A percentile compares a stretch with the other conserved stretches of the same genome.
These are phyloP conservation scores for Bungarus multicinctus DNA, from an alignment of 2,113 vertebrate genomes.

Conservation along the genomic window DNA sequence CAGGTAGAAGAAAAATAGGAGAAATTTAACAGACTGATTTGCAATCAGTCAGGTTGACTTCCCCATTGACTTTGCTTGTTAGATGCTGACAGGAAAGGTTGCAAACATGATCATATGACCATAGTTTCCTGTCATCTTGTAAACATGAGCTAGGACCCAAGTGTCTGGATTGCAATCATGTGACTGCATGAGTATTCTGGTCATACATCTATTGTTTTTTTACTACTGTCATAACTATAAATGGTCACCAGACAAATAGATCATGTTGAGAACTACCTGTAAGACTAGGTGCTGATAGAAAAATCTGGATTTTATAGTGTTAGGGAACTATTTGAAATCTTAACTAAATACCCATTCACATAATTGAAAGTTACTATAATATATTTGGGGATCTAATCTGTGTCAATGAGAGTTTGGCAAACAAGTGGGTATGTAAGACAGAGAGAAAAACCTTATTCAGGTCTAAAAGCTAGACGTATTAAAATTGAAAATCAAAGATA, in stretches of 20 bases:
- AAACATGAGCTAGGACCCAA: background rate
- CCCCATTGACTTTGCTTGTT: background rate
- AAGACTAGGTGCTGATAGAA: background rate
- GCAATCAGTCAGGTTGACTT: background rate
- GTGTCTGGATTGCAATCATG: background rate
- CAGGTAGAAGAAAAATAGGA: background rate
- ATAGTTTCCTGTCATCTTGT: background rate
- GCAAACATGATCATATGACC: background rate
- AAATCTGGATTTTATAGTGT: background rate
- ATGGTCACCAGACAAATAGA: background rate
- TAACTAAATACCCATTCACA: slow-evolving; percentile 3
- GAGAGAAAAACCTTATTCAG: background rate
- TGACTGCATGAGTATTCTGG: background rate
- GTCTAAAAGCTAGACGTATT: background rate
- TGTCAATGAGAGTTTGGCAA: background rate
- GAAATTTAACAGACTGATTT: background rate
- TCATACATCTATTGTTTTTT: background rate
- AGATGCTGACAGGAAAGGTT: background rate
- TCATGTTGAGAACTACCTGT: background rate
- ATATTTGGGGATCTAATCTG: background rate
- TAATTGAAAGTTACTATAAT: background rate
- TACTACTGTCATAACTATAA: background rate
- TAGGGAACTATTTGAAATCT: slow-evolving; percentile 7
- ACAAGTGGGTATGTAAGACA: background rate
- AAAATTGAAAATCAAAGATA: background rate